phyloP scores from a whole-genome alignment of 2,888 invertebrate genomes.

The Mamestra brassicae region DNA sequence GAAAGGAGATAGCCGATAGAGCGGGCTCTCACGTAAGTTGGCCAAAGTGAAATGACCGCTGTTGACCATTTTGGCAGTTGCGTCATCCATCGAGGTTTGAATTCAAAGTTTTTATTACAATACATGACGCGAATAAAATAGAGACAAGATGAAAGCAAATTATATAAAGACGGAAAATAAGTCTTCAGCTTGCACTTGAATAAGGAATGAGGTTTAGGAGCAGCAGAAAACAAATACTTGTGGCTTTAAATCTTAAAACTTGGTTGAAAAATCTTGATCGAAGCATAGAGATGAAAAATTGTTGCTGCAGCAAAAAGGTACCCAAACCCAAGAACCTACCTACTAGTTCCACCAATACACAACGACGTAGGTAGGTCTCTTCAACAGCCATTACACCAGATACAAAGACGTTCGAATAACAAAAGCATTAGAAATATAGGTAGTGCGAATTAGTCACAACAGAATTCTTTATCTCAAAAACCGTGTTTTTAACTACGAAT shows the following conservation, averaged over 20 bases:
- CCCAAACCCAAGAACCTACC: background rate
- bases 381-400: slow-evolving; percentile 13
- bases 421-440: slow-evolving; percentile 40
- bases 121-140: slow-evolving; percentile 73
- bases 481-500: slow-evolving; percentile 84
- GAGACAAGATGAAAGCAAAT: slow-evolving; percentile 52
- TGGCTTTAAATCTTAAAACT: too few species aligned
- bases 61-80: slow-evolving; percentile 88
- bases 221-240: background rate
- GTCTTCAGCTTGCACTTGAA: background rate
- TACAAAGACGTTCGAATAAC: slow-evolving; percentile 31
- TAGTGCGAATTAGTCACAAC: slow-evolving; percentile 59
- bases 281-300: background rate
- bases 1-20: slow-evolving; percentile 77
- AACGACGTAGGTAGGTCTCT: background rate
- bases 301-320: background rate
- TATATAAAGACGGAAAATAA: slow-evolving; percentile 4
- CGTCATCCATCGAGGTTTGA: slow-evolving; percentile 85
- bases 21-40: slow-evolving; percentile 85
- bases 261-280: background rate
- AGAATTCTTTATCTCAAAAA: slow-evolving; percentile 79
- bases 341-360: background rate
- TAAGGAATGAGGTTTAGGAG: background rate
- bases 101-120: slow-evolving; percentile 77
- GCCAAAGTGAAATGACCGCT: slow-evolving; percentile 90